Evolutionary conservation across 2,888 invertebrate species (phyloP), one percentile per base, ranked within the genome.

Genomic region (Erebia aethiops): DNA sequence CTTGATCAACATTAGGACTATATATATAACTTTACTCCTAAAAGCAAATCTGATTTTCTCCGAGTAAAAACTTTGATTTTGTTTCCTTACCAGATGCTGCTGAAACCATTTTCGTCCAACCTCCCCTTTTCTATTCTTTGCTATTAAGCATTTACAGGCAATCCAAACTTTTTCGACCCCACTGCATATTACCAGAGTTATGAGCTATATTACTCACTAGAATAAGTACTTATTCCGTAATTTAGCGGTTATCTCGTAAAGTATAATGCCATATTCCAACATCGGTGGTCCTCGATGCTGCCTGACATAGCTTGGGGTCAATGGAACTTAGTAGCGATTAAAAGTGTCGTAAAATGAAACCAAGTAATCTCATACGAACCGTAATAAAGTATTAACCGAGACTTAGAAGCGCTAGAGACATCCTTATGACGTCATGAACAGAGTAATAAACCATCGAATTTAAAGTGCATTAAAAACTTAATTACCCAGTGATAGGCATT

Each of bases 341-440:
- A 87, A 88, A 85, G 80, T 81, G 84, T 83, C 87, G 83, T 90
- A 87, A 90, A 88, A 83, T 77, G 80, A 76, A 78, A 82, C 77
- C 78, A 77, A 84, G 87, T 86, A 84, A 88, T 85, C 84, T 88
- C 81, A 81, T 81, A 84, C 80, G 79, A 81, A 80, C 81, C 79
- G 83, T 86, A 84, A 87, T 89, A 88, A 87, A 87, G 86, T 85
- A 87, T 87, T 84, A 86, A 75, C 70, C 49, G 66, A 70, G 73
- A 69, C 74, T 74, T 72, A 72, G 72, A 71, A 74, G 70, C 71
- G 68, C 68, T 62, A 65, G 69, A 68, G 71, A 67, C 69, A 65
- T 71, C 72, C 72, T 74, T 69, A 72, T 69, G 67, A 74, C 51
- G 69, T 74, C 63, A 74, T 74, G 72, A 74, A 74, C 72, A 72